Base-by-base conservation (phyloP, 2,797 vertebrate genomes). In the Sebastes variabilis region DNA sequence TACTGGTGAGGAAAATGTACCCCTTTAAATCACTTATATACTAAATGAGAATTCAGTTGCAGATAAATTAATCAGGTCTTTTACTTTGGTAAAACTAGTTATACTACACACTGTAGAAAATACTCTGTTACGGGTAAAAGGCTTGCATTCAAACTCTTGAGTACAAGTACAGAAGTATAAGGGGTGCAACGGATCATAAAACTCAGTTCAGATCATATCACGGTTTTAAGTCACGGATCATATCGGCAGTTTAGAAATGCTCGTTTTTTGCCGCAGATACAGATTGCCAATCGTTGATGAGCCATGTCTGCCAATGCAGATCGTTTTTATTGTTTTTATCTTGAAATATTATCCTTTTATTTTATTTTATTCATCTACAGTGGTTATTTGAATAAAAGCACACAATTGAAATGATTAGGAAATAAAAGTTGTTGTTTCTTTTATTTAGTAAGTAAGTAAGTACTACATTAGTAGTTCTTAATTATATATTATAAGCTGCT, bases 251-350 rank as follows among this genome's bases (percentile, higher is more conserved):
- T 49, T 49, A 49, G 46, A 49, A 20, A 49, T 49, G 46, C 1
- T 0, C 8, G 4, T 49, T 49, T 49, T 49, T 49, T 49, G 46
- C 18, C 8, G 8, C 46, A 9, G 46, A 20, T 49, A 49, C 18
- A 49, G 46, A 49, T 49, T 49, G 18, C 46, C 8, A 20, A 49
- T 49, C 4, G 4, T 49, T 20, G 46, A 49, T 49, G 46, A 49
- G 18, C 18, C 46, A 20, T 49, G 18, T 49, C 16, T 0, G 18
- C 2, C 8, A 0, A 49, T 49, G 16, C 46, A 49, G 46, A 20
- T 49, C 8, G 18, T 20, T 49, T 49, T 49, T 49, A 20, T n/a
- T 49, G 46, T 49, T 49, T 49, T 0, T 49, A 49, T 0, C 0
- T 49, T 49, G 8, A 49, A 49, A 49, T 49, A 9, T n/a, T 20